Evolutionary conservation across 2,888 invertebrate genomes (phyloP).

Genomic region (Elmis aenea): DNA sequence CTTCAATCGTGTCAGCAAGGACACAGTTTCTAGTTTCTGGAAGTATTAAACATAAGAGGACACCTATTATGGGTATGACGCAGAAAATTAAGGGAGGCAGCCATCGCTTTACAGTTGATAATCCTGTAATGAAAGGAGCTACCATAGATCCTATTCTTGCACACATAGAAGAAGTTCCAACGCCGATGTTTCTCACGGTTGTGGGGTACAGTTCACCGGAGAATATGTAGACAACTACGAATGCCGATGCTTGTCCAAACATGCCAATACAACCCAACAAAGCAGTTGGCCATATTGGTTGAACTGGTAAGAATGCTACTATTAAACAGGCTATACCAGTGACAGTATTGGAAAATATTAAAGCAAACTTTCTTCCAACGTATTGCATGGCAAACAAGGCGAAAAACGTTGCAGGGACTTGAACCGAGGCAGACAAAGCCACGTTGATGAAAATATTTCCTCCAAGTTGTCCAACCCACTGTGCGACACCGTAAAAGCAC

Average conservation of each 20-base stretch:
- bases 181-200: slow-evolving; percentile 78
- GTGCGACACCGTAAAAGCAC: slow-evolving; percentile 84
- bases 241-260: slow-evolving; percentile 76
- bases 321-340: slow-evolving; percentile 62
- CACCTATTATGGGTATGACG: slow-evolving; percentile 61
- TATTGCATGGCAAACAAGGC: slow-evolving; percentile 60
- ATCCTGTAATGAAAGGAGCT: slow-evolving; percentile 76
- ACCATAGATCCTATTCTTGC: slow-evolving; percentile 82
- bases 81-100: slow-evolving; percentile 72
- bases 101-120: slow-evolving; percentile 52
- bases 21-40: slow-evolving; percentile 75
- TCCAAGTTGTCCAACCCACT: slow-evolving; percentile 73
- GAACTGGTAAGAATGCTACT: slow-evolving; percentile 53
- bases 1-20: slow-evolving; percentile 75
- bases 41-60: slow-evolving; percentile 60
- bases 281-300: slow-evolving; percentile 53
- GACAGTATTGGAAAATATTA: slow-evolving; percentile 60
- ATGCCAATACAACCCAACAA: slow-evolving; percentile 69
- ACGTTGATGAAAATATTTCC: slow-evolving; percentile 82
- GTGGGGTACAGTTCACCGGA: slow-evolving; percentile 88
- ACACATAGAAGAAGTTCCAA: slow-evolving; percentile 79
- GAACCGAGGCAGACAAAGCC: slow-evolving; percentile 69
- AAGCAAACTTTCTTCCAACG: slow-evolving; percentile 62
- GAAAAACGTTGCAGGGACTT: slow-evolving; percentile 54
- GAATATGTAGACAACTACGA: slow-evolving; percentile 82